Evolutionary conservation across 2,113 vertebrate species (phyloP).

Genomic region (Mungos mungo): DNA sequence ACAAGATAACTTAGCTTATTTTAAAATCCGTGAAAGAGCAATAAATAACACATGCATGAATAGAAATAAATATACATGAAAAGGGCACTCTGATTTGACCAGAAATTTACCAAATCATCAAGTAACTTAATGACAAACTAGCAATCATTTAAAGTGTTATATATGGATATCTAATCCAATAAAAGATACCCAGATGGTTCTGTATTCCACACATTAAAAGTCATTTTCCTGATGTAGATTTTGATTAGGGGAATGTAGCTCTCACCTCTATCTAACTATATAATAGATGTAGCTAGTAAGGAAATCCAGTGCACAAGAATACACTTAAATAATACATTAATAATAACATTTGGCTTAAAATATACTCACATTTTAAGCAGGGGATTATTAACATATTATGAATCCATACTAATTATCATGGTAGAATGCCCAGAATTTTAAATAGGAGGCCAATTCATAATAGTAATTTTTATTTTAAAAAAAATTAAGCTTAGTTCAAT

Average conservation of each 20-base stretch:
- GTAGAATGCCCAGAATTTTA: constrained; percentile 62
- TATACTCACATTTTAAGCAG: constrained; percentile 53
- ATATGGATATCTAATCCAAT: constrained; percentile 54
- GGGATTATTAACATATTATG: constrained; percentile 58
- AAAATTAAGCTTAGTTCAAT: background rate
- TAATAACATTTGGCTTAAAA: constrained; percentile 78
- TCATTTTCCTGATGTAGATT: constrained; percentile 9
- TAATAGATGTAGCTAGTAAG: constrained; percentile 43
- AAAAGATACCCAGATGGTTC: constrained; percentile 54
- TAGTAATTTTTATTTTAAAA: constrained; percentile 27
- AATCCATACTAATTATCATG: constrained; percentile 63
- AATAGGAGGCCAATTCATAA: constrained; percentile 21
- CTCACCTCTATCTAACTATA: constrained; percentile 60
- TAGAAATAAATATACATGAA: background rate
- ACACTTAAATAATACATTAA: constrained; percentile 62
- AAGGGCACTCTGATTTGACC: background rate
- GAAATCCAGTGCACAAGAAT: constrained; percentile 12
- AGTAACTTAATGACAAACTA: constrained; percentile 4
- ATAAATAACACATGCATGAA: background rate
- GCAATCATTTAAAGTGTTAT: background rate
- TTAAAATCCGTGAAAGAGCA: background rate
- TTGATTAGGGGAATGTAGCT: constrained; percentile 47
- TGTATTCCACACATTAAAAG: constrained; percentile 39
- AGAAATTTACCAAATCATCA: background rate
- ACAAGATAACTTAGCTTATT: background rate